Evolutionary conservation across 2,888 invertebrate genomes (phyloP).

Genomic region (Blastobasis lacticolella): DNA sequence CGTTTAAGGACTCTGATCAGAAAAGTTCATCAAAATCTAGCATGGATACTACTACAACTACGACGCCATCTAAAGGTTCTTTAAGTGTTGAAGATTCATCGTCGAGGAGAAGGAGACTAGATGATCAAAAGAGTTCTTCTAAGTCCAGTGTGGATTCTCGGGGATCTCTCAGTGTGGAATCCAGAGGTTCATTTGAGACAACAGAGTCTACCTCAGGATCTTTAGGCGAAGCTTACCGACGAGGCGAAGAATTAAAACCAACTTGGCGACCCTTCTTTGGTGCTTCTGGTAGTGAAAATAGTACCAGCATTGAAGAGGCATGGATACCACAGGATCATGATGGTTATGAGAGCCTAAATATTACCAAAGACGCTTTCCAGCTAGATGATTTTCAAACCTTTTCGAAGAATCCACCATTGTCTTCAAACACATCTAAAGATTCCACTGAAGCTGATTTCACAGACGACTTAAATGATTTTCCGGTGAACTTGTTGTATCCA

Average conservation of each 20-base stretch:
- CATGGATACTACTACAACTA: slow-evolving; percentile 67
- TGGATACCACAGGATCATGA: slow-evolving; percentile 85
- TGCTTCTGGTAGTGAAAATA: slow-evolving; percentile 84
- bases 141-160: slow-evolving; percentile 78
- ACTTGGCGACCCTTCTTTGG: slow-evolving; percentile 89
- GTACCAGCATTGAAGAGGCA: slow-evolving; percentile 89
- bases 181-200: slow-evolving; percentile 80
- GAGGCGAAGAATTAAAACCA: slow-evolving; percentile 82
- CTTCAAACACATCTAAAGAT: slow-evolving; percentile 67
- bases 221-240: slow-evolving; percentile 79
- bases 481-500: slow-evolving; percentile 83
- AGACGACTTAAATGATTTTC: slow-evolving; percentile 84
- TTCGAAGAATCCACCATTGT: slow-evolving; percentile 63
- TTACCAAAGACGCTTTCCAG: slow-evolving; percentile 65
- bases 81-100: slow-evolving; percentile 69
- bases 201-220: slow-evolving; percentile 85
- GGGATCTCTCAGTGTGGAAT: slow-evolving; percentile 79
- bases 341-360: slow-evolving; percentile 71
- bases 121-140: slow-evolving; percentile 72
- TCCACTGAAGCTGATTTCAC: slow-evolving; percentile 79
- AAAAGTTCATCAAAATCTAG: slow-evolving; percentile 76
- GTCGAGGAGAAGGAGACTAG: slow-evolving; percentile 57
- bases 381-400: slow-evolving; percentile 69
- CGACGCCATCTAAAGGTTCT: slow-evolving; percentile 66
- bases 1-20: slow-evolving; percentile 60